Evolutionary conservation across 1,140 invertebrate genomes (phyloP).

Genomic region (Phocides pigmalion): DNA sequence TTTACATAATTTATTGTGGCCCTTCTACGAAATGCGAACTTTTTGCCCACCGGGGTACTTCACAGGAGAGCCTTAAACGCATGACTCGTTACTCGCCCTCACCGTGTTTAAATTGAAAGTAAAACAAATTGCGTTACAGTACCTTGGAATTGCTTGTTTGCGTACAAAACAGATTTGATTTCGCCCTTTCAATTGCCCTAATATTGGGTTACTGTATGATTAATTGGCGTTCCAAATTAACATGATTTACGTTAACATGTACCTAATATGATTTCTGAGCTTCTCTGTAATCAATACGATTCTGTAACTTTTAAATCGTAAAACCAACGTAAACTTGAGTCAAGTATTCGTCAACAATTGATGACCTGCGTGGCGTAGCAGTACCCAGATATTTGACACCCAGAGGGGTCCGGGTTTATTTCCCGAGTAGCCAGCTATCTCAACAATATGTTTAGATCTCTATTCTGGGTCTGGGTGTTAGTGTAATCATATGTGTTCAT

Average conservation of each 20-base stretch:
- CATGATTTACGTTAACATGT: neutral
- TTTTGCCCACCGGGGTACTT: too few species aligned
- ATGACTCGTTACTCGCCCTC: neutral
- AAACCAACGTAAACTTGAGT: too few species aligned
- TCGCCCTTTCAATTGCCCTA: neutral
- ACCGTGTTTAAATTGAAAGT: neutral
- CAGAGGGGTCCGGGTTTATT: too few species aligned
- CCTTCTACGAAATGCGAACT: neutral
- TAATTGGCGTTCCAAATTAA: conserved; percentile 11
- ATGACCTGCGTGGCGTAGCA: too few species aligned
- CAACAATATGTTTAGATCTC: too few species aligned
- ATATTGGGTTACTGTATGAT: conserved; percentile 11
- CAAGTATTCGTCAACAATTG: too few species aligned
- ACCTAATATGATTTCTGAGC: neutral
- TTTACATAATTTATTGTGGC: neutral
- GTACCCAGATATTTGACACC: too few species aligned
- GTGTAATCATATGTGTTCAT: too few species aligned
- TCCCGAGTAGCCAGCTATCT: too few species aligned
- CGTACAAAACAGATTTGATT: conserved; percentile 6
- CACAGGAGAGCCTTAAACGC: neutral
- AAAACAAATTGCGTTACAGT: neutral
- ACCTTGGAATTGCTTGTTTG: neutral
- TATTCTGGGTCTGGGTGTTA: too few species aligned
- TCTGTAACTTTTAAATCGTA: too few species aligned
- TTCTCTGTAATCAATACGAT: too few species aligned